These are phyloP conservation scores for Perizoma flavofasciatum DNA, from an alignment of 2,888 invertebrate genomes.

Conservation along the genomic window DNA sequence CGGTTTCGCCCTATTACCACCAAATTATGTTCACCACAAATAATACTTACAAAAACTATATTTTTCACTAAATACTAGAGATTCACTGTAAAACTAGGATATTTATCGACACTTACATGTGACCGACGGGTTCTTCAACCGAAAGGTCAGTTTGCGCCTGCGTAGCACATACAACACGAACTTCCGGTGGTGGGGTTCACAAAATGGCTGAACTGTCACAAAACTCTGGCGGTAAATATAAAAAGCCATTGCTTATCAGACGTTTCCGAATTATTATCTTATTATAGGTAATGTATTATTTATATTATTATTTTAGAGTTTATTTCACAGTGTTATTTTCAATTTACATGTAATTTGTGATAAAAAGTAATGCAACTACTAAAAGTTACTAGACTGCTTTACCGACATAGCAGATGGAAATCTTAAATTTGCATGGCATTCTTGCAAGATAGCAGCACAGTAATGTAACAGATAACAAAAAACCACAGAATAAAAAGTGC, in stretches of 20 bases:
- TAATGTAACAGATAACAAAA: slow-evolving; percentile 19
- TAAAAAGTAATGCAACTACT: slow-evolving; percentile 23
- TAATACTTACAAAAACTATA: slow-evolving; percentile 81
- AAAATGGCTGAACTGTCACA: slow-evolving; percentile 69
- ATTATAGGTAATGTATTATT: not conserved
- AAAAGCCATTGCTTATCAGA: slow-evolving; percentile 29
- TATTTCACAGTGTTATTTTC: not conserved
- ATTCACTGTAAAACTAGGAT: slow-evolving; percentile 81
- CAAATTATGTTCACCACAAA: slow-evolving; percentile 71
- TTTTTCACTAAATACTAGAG: slow-evolving; percentile 69
- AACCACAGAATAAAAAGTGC: slow-evolving; percentile 6
- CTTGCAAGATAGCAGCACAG: slow-evolving; percentile 30
- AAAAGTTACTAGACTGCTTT: slow-evolving; percentile 15
- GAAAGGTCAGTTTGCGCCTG: slow-evolving; percentile 90
- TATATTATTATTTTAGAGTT: not conserved
- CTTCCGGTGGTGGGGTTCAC: slow-evolving; percentile 83
- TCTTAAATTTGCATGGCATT: not conserved
- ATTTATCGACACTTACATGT: slow-evolving; percentile 92
- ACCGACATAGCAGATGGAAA: slow-evolving; percentile 27
- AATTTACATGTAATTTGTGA: not conserved
- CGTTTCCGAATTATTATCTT: not conserved
- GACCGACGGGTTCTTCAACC: slow-evolving; percentile 95
- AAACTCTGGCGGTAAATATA: slow-evolving; percentile 65
- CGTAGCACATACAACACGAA: slow-evolving; percentile 85
- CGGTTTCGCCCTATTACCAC: slow-evolving; percentile 62